Evolutionary conservation across 2,888 invertebrate genomes (phyloP), one percentile per base, ranked within the genome.

Genomic region (Nematopogon swammerdamellus): DNA sequence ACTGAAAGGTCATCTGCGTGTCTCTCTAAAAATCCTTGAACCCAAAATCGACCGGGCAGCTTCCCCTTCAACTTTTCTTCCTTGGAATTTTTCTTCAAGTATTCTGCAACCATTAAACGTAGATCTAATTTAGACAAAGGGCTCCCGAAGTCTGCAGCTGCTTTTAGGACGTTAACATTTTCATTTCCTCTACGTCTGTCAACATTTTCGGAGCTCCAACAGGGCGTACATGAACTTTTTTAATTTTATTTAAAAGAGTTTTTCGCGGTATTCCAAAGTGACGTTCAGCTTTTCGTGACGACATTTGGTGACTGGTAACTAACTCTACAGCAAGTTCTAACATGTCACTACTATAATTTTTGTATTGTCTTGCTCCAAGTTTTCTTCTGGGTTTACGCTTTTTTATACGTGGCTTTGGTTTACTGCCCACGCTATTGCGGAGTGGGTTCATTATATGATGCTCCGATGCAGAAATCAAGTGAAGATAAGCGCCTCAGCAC

Each of bases 21-120:
- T 44, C 52, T 18, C 36, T 43, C 45, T 18, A 52, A 36, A 47
- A 52, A 52, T 5, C 19, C 45, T 46, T 50, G 19, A 8, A 30
- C 36, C 47, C 47, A 49, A 29, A 45, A 44, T 17, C 16, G 3
- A 3, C 44, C 44, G 10, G 44, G 44, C 3, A 14, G 18, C n/a
- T 44, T 44, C 3, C n/a, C 17, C 18, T 18, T 19, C 3, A 44
- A 44, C 3, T 17, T 3, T 6, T n/a, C 3, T 19, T 8, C 10
- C 8, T 19, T 18, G 19, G 5, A 11, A 17, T 44, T 44, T n/a
- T 44, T 44, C 10, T 17, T 44, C 18, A 44, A 17, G 16, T 44
- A 17, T 44, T 44, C 44, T 3, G 16, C 5, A 10, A 44, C 36
- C 4, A 14, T 14, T 14, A 36, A 14, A 14, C 36, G 36, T 6